phyloP scores from a whole-genome alignment of 2,113 vertebrate species.

The Crypturellus undulatus region DNA sequence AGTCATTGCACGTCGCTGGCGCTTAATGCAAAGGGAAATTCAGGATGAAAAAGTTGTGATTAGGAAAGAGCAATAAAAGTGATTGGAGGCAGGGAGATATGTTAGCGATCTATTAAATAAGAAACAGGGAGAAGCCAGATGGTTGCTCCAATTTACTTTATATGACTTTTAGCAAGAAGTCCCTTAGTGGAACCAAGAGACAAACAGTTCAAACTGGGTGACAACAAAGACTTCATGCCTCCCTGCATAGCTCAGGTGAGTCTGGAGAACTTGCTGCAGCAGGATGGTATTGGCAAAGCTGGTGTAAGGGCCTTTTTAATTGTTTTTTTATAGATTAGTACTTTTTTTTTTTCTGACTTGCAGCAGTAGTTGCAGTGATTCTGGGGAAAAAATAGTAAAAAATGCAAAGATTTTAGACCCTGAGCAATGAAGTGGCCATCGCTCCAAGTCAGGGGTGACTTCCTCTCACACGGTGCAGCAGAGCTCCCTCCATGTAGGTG shows the following conservation, averaged over 20 bases:
- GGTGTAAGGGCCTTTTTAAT: background rate
- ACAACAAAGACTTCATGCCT: background rate
- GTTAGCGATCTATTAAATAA: slow-evolving; percentile 28
- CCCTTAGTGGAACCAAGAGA: background rate
- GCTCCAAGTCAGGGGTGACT: background rate
- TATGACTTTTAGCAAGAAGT: slow-evolving; percentile 35
- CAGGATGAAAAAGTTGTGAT: background rate
- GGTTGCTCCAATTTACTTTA: slow-evolving; percentile 23
- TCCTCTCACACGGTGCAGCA: background rate
- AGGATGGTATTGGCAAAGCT: background rate
- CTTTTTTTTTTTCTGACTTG: background rate
- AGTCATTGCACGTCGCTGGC: rapidly evolving
- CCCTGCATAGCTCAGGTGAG: rapidly evolving
- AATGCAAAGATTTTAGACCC: background rate
- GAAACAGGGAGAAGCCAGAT: slow-evolving; percentile 30
- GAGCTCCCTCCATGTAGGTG: rapidly evolving
- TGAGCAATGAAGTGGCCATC: background rate
- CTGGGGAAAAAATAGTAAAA: background rate
- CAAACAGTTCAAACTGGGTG: slow-evolving; percentile 3
- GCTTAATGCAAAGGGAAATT: background rate
- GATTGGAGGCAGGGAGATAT: background rate
- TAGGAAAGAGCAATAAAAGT: background rate
- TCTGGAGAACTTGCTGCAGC: background rate
- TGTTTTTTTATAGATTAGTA: background rate
- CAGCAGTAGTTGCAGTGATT: background rate